Percentiles rank a stretch among this genome's conserved stretches.
These are phyloP conservation scores for Cataglyphis livida DNA, from an alignment of 2,888 invertebrate species.

Conservation along the genomic window DNA sequence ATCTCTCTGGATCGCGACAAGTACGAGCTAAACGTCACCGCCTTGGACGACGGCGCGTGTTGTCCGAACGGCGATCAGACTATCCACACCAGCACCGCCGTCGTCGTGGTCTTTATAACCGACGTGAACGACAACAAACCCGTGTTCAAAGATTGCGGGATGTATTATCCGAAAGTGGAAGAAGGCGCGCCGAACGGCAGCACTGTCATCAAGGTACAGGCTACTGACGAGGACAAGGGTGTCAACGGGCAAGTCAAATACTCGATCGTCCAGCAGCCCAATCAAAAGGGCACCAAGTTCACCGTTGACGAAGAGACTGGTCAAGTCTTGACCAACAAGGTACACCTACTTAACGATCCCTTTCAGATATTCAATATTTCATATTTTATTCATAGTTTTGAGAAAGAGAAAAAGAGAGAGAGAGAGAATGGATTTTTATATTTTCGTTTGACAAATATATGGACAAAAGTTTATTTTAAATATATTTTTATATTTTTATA, in stretches of 20 bases:
- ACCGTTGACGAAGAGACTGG: constrained; percentile 98
- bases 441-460: not conserved
- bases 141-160: constrained; percentile 96
- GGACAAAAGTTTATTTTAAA: not conserved
- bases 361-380: not conserved
- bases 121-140: constrained; percentile 99
- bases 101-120: constrained; percentile 98
- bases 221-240: constrained; percentile 98
- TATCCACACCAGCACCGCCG: constrained; percentile 97
- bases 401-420: not conserved
- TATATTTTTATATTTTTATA: not conserved
- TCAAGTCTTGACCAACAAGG: constrained; percentile 96
- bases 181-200: constrained; percentile 98
- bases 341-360: constrained; percentile 64
- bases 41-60: constrained; percentile 98
- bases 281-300: constrained; percentile 98
- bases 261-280: constrained; percentile 98
- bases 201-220: constrained; percentile 96
- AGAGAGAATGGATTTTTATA: not conserved
- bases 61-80: constrained; percentile 95
- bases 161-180: constrained; percentile 97
- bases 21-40: constrained; percentile 98
- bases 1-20: constrained; percentile 96
- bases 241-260: constrained; percentile 98
- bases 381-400: not conserved